Evolutionary conservation across 2,113 vertebrate species (phyloP).

Genomic region (Loxodonta africana): DNA sequence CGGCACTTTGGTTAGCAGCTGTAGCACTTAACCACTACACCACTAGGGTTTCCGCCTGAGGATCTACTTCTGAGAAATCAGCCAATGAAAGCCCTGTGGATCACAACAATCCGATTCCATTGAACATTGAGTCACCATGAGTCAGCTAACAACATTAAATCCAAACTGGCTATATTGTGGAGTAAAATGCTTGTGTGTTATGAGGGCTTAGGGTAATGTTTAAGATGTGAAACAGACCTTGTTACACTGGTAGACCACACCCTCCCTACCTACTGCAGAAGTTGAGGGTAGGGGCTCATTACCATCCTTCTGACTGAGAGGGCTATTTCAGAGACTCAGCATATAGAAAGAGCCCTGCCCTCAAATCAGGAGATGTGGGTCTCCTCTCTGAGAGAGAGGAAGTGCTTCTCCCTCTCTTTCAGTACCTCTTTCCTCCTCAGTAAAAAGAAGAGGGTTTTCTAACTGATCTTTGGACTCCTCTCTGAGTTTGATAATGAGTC

Average conservation of each 20-base stretch:
- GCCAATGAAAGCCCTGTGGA: neutral
- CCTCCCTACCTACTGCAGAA: too few relatives aligned
- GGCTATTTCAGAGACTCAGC: neutral
- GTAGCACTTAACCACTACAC: too few relatives aligned
- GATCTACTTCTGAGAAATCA: neutral
- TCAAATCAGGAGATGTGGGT: neutral
- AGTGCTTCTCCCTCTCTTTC: neutral
- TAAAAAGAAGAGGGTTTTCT: conserved; percentile 23
- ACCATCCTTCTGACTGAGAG: neutral
- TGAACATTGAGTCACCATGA: neutral
- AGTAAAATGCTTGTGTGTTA: neutral
- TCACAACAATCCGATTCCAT: neutral
- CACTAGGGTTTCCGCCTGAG: neutral
- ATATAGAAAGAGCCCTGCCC: neutral
- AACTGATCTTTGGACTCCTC: neutral
- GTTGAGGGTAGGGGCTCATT: neutral
- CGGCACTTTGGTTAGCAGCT: too few relatives aligned
- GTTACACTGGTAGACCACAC: neutral
- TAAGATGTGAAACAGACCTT: neutral
- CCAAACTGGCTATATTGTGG: neutral
- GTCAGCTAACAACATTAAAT: neutral
- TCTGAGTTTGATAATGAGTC: conserved; percentile 61
- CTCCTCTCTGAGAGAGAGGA: neutral
- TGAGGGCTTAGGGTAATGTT: neutral
- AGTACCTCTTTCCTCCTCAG: conserved; percentile 37